phyloP scores from a whole-genome alignment of 2,797 vertebrate species.

The Rhinichthys osculus region DNA sequence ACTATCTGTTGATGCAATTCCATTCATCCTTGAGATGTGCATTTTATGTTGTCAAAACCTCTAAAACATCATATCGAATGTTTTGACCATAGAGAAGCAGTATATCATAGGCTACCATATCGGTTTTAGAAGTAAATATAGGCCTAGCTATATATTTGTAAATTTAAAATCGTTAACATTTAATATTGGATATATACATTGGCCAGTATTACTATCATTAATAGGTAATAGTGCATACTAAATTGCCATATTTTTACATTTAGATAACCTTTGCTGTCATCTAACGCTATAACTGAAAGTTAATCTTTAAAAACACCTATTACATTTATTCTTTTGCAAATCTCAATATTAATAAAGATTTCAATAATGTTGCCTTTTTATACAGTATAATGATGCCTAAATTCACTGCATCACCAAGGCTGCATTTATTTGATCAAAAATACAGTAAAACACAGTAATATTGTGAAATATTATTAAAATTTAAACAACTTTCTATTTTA shows the following conservation, averaged over 20 bases:
- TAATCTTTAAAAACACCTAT: neutral
- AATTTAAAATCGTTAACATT: neutral
- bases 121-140: neutral
- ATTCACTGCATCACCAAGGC: neutral
- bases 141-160: neutral
- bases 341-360: neutral
- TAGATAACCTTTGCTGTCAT: neutral
- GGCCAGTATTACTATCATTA: neutral
- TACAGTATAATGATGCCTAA: neutral
- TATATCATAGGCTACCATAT: neutral
- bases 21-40: constrained; percentile 12
- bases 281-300: neutral
- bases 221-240: neutral
- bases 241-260: neutral
- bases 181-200: neutral
- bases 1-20: neutral
- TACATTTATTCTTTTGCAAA: neutral
- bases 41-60: neutral
- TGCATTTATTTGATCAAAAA: neutral
- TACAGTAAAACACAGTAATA: neutral
- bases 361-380: neutral
- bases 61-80: neutral
- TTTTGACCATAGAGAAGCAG: neutral
- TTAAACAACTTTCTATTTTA: too few species aligned
- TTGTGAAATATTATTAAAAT: neutral